A percentile compares a stretch with the other conserved stretches of the same genome.
Evolutionary conservation across 2,888 invertebrate species (phyloP).

Genomic region (Eudemis profundana): DNA sequence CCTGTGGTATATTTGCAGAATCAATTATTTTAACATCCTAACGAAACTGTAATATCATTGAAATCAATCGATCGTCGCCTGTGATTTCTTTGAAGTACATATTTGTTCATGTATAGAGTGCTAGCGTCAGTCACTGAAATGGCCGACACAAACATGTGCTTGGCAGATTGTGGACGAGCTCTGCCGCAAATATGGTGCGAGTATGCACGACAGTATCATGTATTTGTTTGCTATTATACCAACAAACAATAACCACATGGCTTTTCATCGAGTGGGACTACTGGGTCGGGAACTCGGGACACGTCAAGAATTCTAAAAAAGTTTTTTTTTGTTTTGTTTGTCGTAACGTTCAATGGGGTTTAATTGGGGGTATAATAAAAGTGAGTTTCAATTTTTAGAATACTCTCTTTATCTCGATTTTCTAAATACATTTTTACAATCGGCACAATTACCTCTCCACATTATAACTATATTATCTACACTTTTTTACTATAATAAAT

Average conservation of each 20-base stretch:
- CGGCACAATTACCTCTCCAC: constrained; percentile 54
- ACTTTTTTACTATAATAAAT: constrained; percentile 61
- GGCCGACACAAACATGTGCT: constrained; percentile 54
- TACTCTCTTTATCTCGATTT: constrained; percentile 59
- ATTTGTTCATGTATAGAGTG: constrained; percentile 2
- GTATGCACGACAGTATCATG: not conserved
- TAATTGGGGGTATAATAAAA: constrained; percentile 21
- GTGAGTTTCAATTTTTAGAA: constrained; percentile 45
- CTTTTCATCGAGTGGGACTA: not conserved
- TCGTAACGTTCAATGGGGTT: not conserved
- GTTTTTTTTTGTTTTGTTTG: not conserved
- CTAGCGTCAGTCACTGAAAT: not conserved
- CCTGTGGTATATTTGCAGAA: too few relatives aligned
- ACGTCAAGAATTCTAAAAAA: not conserved
- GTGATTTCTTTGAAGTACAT: constrained; percentile 4
- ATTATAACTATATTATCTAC: constrained; percentile 57
- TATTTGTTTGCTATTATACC: constrained; percentile 22
- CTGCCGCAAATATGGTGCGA: constrained; percentile 23
- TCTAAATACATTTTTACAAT: constrained; percentile 70
- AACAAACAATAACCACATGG: constrained; percentile 38
- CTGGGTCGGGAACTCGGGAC: too few relatives aligned
- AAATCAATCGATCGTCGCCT: not conserved
- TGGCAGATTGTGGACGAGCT: constrained; percentile 53
- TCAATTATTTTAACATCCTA: too few relatives aligned
- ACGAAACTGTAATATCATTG: too few relatives aligned